phyloP scores from a whole-genome alignment of 2,113 vertebrate genomes.

The Maccullochella peelii region DNA sequence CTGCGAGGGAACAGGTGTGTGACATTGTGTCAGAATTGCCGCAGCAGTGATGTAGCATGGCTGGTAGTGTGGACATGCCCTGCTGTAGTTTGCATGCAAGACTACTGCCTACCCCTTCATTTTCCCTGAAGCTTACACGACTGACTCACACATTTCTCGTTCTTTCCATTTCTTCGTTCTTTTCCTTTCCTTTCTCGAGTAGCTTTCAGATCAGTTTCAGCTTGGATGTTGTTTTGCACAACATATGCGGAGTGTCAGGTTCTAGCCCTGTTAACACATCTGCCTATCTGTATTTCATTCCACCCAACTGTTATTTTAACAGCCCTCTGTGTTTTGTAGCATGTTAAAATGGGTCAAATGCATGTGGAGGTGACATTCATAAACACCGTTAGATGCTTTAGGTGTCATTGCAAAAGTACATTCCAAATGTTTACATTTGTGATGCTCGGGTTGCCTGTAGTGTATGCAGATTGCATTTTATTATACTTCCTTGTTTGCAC shows the following conservation, averaged over 20 bases:
- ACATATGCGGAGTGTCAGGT: constrained; percentile 43
- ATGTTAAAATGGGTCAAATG: constrained; percentile 37
- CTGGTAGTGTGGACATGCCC: constrained; percentile 1
- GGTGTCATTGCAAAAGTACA: background rate
- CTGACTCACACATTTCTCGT: constrained; percentile 11
- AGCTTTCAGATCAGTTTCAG: constrained; percentile 20
- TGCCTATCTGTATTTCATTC: constrained; percentile 1
- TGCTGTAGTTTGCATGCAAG: constrained; percentile 34
- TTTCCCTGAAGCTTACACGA: constrained; percentile 15
- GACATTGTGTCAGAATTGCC: background rate
- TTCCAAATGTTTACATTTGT: background rate
- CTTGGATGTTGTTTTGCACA: constrained; percentile 11
- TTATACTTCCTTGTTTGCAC: constrained; percentile 11
- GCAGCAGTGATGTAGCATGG: background rate
- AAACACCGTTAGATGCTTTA: background rate
- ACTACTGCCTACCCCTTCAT: constrained; percentile 4
- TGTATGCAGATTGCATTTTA: constrained; percentile 5
- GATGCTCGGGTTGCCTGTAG: background rate
- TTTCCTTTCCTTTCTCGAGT: background rate
- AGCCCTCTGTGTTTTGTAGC: constrained; percentile 21
- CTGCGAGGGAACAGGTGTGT: background rate
- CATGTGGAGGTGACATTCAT: background rate
- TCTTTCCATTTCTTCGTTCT: constrained; percentile 36
- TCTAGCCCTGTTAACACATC: constrained; percentile 2
- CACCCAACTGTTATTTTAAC: constrained; percentile 27